These are phyloP conservation scores for Crotalus helleri DNA, from an alignment of 2,113 vertebrate species.

Conservation along the genomic window DNA sequence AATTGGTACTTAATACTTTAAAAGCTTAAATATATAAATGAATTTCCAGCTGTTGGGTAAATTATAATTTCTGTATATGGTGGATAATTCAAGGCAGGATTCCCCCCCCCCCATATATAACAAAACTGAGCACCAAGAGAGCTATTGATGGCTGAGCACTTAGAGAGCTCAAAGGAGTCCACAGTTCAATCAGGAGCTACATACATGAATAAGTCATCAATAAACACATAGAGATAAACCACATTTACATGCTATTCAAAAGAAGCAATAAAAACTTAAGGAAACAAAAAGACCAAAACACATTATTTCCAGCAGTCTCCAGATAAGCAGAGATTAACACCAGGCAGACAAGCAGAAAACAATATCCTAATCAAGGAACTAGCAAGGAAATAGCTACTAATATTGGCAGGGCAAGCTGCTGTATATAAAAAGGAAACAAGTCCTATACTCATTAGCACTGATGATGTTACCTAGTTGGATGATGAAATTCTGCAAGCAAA, in stretches of 20 bases:
- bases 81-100: background rate
- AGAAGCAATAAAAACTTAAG: background rate
- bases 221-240: background rate
- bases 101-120: background rate
- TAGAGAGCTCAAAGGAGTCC: background rate
- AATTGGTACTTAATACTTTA: background rate
- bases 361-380: background rate
- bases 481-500: background rate
- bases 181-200: background rate
- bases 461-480: background rate
- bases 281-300: background rate
- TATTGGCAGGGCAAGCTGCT: background rate
- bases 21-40: background rate
- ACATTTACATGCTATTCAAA: background rate
- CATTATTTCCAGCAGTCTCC: background rate
- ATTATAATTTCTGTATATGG: background rate
- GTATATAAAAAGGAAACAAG: background rate
- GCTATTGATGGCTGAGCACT: background rate
- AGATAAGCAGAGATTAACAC: background rate
- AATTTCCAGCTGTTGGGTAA: background rate
- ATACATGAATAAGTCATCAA: background rate
- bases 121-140: background rate
- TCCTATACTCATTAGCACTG: background rate
- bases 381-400: background rate
- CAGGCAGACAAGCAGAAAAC: background rate